Conservation (phyloP, 1,140 invertebrate genomes). For the Drosophila tristis region DNA sequence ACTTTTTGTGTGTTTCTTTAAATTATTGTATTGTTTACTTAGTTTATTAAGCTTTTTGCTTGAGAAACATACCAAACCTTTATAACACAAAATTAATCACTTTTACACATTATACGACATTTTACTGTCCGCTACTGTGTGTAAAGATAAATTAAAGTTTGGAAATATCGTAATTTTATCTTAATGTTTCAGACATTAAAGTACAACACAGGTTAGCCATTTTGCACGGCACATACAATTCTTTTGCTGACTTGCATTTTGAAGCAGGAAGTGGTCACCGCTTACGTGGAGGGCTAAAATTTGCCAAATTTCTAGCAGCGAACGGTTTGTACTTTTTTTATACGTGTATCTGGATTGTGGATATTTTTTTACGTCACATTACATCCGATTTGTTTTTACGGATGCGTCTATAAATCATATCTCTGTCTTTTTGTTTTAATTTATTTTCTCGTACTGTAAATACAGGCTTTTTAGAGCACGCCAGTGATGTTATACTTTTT, state of each 20-base stretch:
- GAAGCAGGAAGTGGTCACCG: conserved; percentile 20
- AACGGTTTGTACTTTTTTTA: conserved; percentile 37
- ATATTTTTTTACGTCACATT: not conserved
- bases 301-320: conserved; percentile 39
- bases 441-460: not conserved
- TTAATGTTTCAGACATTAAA: conserved; percentile 13
- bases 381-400: not conserved
- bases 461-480: conserved; percentile 50
- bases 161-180: too few species aligned
- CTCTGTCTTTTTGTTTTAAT: not conserved
- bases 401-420: too few species aligned
- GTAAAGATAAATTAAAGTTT: too few species aligned
- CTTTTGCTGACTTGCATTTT: conserved; percentile 44
- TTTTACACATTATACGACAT: too few species aligned
- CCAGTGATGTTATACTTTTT: conserved; percentile 36
- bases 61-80: too few species aligned
- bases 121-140: too few species aligned
- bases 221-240: conserved; percentile 54
- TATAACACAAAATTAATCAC: too few species aligned
- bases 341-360: not conserved
- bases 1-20: too few species aligned
- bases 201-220: conserved; percentile 21
- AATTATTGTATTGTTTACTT: too few species aligned
- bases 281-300: conserved; percentile 39
- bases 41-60: too few species aligned